A percentile compares a stretch with the other conserved stretches of the same genome.
These are phyloP conservation scores for Orchestes rusci DNA, from an alignment of 2,888 invertebrate species.

Conservation along the genomic window DNA sequence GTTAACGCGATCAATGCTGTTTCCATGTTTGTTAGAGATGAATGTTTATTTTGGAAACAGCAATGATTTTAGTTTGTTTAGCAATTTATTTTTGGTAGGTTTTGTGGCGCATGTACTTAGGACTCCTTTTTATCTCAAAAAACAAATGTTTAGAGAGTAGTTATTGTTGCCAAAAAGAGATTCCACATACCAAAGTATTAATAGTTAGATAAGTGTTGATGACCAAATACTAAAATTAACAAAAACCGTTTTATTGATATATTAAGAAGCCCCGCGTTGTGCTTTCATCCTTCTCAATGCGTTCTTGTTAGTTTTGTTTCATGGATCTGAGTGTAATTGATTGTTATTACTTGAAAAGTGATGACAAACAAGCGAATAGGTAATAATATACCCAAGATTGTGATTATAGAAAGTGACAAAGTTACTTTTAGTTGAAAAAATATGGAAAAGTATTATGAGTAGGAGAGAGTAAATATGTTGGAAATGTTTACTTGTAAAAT, in stretches of 20 bases:
- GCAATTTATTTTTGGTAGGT: constrained; percentile 9
- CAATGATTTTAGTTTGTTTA: constrained; percentile 3
- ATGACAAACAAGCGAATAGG: background rate
- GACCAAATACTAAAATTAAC: constrained; percentile 27
- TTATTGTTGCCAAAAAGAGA: constrained; percentile 32
- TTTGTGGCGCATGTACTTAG: constrained; percentile 15
- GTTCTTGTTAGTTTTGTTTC: constrained; percentile 8
- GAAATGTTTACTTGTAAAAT: constrained; percentile 19
- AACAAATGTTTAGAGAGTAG: constrained; percentile 21
- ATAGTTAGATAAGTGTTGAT: constrained; percentile 31
- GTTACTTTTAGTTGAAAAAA: constrained; percentile 21
- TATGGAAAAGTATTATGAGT: constrained; percentile 13
- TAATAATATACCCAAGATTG: constrained; percentile 14
- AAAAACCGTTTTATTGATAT: constrained; percentile 6
- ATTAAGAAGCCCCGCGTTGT: constrained; percentile 11
- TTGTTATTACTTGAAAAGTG: background rate
- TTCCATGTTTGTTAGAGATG: too few species aligned
- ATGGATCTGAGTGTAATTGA: constrained; percentile 13
- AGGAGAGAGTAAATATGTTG: constrained; percentile 17
- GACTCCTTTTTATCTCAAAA: constrained; percentile 12
- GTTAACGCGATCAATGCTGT: too few species aligned
- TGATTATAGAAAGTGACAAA: constrained; percentile 25
- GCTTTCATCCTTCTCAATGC: constrained; percentile 10
- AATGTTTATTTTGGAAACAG: too few species aligned
- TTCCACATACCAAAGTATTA: constrained; percentile 32